Percentiles rank a stretch among this genome's conserved stretches.
These are phyloP conservation scores for Clivina fossor DNA, from an alignment of 2,888 invertebrate species.

Conservation along the genomic window DNA sequence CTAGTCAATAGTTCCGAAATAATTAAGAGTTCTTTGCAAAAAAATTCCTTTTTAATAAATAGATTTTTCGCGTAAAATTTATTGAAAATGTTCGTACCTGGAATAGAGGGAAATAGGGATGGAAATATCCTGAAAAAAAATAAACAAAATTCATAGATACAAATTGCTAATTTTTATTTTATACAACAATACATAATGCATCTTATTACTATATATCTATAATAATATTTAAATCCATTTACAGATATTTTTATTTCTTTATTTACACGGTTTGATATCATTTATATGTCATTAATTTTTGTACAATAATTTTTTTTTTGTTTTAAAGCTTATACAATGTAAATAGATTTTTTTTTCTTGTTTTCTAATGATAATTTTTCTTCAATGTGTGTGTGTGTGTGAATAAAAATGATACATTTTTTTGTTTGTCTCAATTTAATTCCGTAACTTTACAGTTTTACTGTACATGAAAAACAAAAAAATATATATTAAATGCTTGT, in stretches of 20 bases:
- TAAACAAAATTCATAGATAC: constrained; percentile 47
- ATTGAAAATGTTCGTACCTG: no score
- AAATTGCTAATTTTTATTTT: constrained; percentile 53
- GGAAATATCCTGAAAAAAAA: no score
- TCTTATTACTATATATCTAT: constrained; percentile 37
- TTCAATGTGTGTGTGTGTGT: constrained; percentile 6
- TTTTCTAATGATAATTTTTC: constrained; percentile 26
- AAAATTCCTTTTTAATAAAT: no score
- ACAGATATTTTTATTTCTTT: constrained; percentile 47
- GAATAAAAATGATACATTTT: constrained; percentile 16
- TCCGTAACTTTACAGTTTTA: constrained; percentile 19
- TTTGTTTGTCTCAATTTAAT: constrained; percentile 16
- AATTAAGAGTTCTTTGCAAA: no score
- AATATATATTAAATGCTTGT: constrained; percentile 29
- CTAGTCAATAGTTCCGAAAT: no score
- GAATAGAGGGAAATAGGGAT: no score
- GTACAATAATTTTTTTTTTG: constrained; percentile 51
- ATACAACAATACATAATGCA: constrained; percentile 51
- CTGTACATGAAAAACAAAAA: constrained; percentile 1
- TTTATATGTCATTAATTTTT: constrained; percentile 45
- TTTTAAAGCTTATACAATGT: constrained; percentile 49
- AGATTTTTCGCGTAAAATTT: no score
- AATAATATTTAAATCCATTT: constrained; percentile 45
- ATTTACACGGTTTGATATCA: constrained; percentile 46
- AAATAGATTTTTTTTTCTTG: constrained; percentile 9